Evolutionary conservation across 2,888 invertebrate genomes (phyloP), one percentile per base, ranked within the genome.

Genomic region (Lepetodrilus schrolli): DNA sequence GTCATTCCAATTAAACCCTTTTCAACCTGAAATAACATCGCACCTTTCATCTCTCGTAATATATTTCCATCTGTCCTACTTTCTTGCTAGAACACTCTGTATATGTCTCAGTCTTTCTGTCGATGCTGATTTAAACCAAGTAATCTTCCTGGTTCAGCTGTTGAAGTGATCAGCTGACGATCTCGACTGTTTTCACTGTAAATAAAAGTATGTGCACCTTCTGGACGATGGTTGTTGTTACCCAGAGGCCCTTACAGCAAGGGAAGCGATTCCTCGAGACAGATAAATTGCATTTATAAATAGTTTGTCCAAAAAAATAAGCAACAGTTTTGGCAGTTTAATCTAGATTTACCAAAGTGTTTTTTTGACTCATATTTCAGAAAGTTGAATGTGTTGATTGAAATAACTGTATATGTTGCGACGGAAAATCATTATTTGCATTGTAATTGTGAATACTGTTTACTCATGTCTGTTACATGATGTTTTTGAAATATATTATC

Each of bases 221-320:
- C 58, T 17, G 26, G 23, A 58, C 58, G 30, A 58, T 17, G 30
- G 13, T 30, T 58, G 34, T 58, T 43, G 17, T 34, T 30, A 58
- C n/a, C 58, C 43, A 17, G 13, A 0, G 43, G 43, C 13, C 13
- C 13, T 13, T 43, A 58, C 30, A 34, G 17, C 26, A 17, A 34
- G 30, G 58, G 17, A 58, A 58, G 34, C 30, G 34, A 58, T 58
- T 26, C 26, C 30, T 30, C 17, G 58, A 17, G 58, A 48, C 34
- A 17, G 34, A 58, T 58, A 23, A 58, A 58, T 58, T 58, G 34
- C 26, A 26, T 58, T 58, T 58, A 58, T 58, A 58, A 58, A 30
- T 23, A 20, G 26, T 17, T 21, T 23, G 30, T 30, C 13, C 26
- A 13, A 58, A 58, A 58, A 58, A 58, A 30, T n/a, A 58, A 58